These are phyloP conservation scores for Achlya flavicornis DNA, from an alignment of 2,888 invertebrate genomes.

Conservation along the genomic window DNA sequence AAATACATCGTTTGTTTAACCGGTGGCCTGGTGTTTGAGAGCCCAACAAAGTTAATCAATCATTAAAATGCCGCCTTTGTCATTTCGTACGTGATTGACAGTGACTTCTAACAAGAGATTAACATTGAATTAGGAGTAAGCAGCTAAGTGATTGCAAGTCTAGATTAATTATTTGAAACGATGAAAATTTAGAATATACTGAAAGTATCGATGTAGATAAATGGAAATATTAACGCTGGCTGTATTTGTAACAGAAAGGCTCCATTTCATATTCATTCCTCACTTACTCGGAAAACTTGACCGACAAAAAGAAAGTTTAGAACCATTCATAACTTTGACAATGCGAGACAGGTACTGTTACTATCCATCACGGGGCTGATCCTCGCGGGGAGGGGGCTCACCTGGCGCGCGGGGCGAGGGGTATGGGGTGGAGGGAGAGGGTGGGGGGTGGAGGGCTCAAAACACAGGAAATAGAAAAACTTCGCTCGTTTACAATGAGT, in stretches of 20 bases:
- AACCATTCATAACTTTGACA: constrained; percentile 31
- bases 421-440: too few species aligned
- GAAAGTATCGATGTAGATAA: neutral
- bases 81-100: too few species aligned
- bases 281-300: constrained; percentile 35
- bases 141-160: too few species aligned
- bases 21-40: too few species aligned
- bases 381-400: neutral
- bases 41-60: too few species aligned
- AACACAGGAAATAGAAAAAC: constrained; percentile 69
- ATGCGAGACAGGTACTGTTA: constrained; percentile 13
- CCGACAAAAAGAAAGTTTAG: constrained; percentile 27
- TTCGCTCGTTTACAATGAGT: constrained; percentile 61
- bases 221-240: neutral
- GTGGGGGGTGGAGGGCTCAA: too few species aligned
- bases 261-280: constrained; percentile 23
- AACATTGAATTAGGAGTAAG: too few species aligned
- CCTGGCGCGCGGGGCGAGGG: constrained; percentile 16
- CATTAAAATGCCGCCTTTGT: too few species aligned
- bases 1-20: too few species aligned
- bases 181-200: too few species aligned
- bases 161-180: too few species aligned
- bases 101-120: too few species aligned
- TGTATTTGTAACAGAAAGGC: neutral
- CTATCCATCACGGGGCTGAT: constrained; percentile 14